Base-by-base conservation (phyloP, 2,888 invertebrate genomes). In the Drosophila paracracens region DNA sequence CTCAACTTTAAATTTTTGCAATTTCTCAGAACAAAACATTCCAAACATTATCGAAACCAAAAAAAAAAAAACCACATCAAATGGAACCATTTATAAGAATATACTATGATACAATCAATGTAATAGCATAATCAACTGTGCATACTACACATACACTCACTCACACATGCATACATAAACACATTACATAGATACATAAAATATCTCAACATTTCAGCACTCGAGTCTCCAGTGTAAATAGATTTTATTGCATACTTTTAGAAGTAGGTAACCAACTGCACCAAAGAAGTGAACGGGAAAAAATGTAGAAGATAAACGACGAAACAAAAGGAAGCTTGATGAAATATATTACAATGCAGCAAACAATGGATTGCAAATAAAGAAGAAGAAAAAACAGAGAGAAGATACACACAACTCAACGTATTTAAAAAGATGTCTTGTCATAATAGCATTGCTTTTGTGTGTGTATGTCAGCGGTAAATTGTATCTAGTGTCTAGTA, bases 191-290 rank as follows among this genome's bases (percentile, higher is more conserved):
- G 10, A 53, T 40, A 63, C 59, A 77, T 38, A 40, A 48, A 57
- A 67, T 56, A 63, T 71, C 68, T 46, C 50, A 65, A 57, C 71
- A 76, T 76, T 80, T 54, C 67, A 59, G 88, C 85, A 90, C 88
- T 70, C 70, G 31, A 63, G 69, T 74, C 62, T 85, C 76, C 86
- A 90, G 67, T 88, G 91, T 88, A 88, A 29, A 88, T 91, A 88
- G 83, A 90, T 88, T 88, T 88, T 88, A 88, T 77, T 78, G 83
- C 87, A 83, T 86, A 91, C 79, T 83, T 70, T 75, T 81, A 90
- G 73, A 56, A 66, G 61, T 72, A 73, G 71, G 59, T 61, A 59
- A 83, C 74, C 67, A 78, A 88, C 63, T 76, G 91, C 91, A 88
- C 89, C 87, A 91, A 87, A 76, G 62, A 89, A 66, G 58, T 25